Percentiles rank a stretch among this genome's conserved stretches.
Conservation (phyloP, 2,888 invertebrate genomes). For the Campoletis raptor region DNA sequence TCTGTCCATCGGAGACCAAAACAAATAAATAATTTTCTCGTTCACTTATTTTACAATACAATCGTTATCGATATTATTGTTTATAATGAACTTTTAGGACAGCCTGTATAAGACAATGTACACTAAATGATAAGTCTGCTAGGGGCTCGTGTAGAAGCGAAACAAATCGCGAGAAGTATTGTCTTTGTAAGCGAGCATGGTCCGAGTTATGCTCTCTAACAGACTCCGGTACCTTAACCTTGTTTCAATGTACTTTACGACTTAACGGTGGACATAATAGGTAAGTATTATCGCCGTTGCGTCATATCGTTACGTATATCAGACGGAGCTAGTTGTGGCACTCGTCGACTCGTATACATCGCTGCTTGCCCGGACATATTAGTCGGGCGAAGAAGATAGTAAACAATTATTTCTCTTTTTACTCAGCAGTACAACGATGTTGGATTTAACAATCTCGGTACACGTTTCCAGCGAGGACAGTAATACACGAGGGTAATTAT, state of each 20-base stretch:
- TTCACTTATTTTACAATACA: not conserved
- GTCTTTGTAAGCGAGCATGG: constrained; percentile 35
- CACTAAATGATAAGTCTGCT: not conserved
- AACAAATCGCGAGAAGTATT: constrained; percentile 45
- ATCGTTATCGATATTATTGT: not conserved
- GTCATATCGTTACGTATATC: constrained; percentile 49
- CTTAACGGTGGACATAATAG: constrained; percentile 54
- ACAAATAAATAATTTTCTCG: not conserved
- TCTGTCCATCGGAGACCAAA: not conserved
- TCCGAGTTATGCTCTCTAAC: constrained; percentile 13
- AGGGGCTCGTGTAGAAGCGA: constrained; percentile 11
- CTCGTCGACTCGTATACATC: constrained; percentile 25
- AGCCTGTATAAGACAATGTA: not conserved
- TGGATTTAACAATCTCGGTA: not conserved
- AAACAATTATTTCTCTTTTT: not conserved
- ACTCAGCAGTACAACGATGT: not conserved
- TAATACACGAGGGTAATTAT: not conserved
- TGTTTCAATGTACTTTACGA: constrained; percentile 58
- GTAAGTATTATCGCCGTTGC: constrained; percentile 52
- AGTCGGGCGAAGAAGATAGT: constrained; percentile 15
- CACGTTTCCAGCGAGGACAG: not conserved
- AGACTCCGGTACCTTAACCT: constrained; percentile 62
- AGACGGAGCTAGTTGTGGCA: constrained; percentile 15
- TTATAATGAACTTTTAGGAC: not conserved
- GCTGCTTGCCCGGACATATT: constrained; percentile 19